phyloP scores from a whole-genome alignment of 1,140 invertebrate species.

The Platyura marginata region DNA sequence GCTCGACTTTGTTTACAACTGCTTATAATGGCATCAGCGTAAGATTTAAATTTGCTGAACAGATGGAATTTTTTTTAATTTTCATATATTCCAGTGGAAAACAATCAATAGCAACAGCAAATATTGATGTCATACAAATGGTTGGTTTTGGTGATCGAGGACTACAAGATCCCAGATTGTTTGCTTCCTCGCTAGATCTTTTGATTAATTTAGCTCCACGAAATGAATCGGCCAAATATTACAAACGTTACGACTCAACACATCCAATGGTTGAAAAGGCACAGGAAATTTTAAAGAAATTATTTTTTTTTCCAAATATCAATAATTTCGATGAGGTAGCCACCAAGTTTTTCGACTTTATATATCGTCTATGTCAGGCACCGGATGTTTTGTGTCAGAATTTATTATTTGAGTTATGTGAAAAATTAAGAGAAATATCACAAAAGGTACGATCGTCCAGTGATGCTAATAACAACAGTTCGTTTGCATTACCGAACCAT shows the following conservation, averaged over 20 bases:
- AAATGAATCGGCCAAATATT: slow-evolving; percentile 13
- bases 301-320: slow-evolving; percentile 14
- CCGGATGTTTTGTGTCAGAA: slow-evolving; percentile 19
- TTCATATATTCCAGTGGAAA: slow-evolving; percentile 24
- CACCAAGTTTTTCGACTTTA: slow-evolving; percentile 15
- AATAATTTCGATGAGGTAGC: slow-evolving; percentile 16
- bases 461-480: slow-evolving; percentile 9
- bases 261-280: slow-evolving; percentile 11
- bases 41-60: too few relatives aligned
- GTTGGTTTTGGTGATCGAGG: slow-evolving; percentile 23
- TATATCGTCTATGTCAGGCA: slow-evolving; percentile 17
- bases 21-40: slow-evolving; percentile 51
- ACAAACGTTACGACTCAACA: slow-evolving; percentile 14
- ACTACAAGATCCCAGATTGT: slow-evolving; percentile 17
- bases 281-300: slow-evolving; percentile 11
- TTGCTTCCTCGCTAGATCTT: slow-evolving; percentile 13
- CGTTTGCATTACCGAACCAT: slow-evolving; percentile 9
- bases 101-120: slow-evolving; percentile 30
- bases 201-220: slow-evolving; percentile 15
- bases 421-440: slow-evolving; percentile 8
- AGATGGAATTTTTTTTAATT: too few relatives aligned
- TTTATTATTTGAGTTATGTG: slow-evolving; percentile 8
- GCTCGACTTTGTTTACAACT: slow-evolving; percentile 49
- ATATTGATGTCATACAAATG: slow-evolving; percentile 29
- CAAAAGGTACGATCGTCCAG: slow-evolving; percentile 1